Evolutionary conservation across 2,797 vertebrate genomes (phyloP), one percentile per base, ranked within the genome.

Genomic region (Rhinogobio ventralis): DNA sequence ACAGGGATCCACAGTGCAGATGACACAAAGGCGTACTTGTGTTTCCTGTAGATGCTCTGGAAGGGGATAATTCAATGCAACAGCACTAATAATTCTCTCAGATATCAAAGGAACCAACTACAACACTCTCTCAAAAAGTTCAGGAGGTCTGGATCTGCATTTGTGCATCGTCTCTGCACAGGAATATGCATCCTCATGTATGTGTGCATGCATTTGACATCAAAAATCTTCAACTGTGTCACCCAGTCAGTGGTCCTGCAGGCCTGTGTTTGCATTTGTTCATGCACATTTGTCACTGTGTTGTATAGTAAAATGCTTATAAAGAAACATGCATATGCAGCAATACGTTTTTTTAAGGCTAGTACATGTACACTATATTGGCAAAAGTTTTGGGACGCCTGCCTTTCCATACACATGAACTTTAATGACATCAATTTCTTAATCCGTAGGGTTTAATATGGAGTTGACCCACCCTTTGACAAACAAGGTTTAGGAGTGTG

Each of bases 1-100:
- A 90, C 89, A 93, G 86, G 90, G 91, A 93, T 91, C 93, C 92
- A 92, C 91, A 90, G 93, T 89, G 92, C 91, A 93, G 92, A 89
- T 87, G 57, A 87, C 91, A 93, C 92, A 94, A 94, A 94, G 90
- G 89, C 88, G 84, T 90, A 85, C 88, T 92, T 92, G 92, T 93
- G 91, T 92, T 93, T 92, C 91, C 87, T 93, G 92, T 91, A 90
- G 89, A 85, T 88, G 88, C 85, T 78, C 30, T 39, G 23, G 74
- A 82, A 86, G 19, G n/a, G 25, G 71, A 36, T 30, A 15, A 77
- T 62, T 46, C 73, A 60, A 68, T 4, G 42, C 20, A 49, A 53
- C 20, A 3, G 53, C 19, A 5, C 69, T 49, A 83, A 69, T 51
- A 83, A 64, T 11, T n/a, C 4, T 39, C 69, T 77, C 23, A 20